phyloP scores from a whole-genome alignment of 2,888 invertebrate species.

The Amphiduros pacificus region DNA sequence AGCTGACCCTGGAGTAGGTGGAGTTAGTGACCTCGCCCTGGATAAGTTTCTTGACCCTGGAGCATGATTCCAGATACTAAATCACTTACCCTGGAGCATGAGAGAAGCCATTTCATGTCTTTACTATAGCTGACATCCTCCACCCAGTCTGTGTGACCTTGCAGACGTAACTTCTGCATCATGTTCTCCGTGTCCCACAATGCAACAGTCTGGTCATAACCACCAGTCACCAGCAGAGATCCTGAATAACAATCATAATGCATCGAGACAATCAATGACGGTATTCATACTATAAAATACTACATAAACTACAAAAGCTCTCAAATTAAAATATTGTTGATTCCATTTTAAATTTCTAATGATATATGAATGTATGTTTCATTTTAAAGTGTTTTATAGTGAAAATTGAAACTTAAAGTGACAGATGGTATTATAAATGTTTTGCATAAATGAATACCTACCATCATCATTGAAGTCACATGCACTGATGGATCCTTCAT shows the following conservation, averaged over 20 bases:
- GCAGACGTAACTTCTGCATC: constrained; percentile 52
- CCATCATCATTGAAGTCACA: constrained; percentile 54
- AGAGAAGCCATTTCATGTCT: constrained; percentile 53
- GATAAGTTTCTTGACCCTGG: no score
- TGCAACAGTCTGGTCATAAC: constrained; percentile 53
- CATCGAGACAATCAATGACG: no score
- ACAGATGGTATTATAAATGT: not conserved
- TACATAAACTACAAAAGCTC: no score
- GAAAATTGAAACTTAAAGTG: not conserved
- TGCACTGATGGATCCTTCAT: constrained; percentile 58
- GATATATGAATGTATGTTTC: not conserved
- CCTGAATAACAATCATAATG: no score
- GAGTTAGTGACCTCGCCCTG: no score
- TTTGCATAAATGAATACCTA: constrained; percentile 23
- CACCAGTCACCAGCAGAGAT: constrained; percentile 50
- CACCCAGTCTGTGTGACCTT: constrained; percentile 59
- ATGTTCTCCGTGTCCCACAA: constrained; percentile 57
- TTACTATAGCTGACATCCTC: constrained; percentile 53
- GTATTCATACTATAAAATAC: no score
- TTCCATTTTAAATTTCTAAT: not conserved
- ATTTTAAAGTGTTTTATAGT: not conserved
- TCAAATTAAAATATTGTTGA: no score
- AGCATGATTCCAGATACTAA: not conserved
- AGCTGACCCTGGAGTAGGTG: no score
- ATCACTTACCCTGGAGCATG: constrained; percentile 49